phyloP scores from a whole-genome alignment of 2,797 vertebrate genomes.

The Acridotheres tristis region DNA sequence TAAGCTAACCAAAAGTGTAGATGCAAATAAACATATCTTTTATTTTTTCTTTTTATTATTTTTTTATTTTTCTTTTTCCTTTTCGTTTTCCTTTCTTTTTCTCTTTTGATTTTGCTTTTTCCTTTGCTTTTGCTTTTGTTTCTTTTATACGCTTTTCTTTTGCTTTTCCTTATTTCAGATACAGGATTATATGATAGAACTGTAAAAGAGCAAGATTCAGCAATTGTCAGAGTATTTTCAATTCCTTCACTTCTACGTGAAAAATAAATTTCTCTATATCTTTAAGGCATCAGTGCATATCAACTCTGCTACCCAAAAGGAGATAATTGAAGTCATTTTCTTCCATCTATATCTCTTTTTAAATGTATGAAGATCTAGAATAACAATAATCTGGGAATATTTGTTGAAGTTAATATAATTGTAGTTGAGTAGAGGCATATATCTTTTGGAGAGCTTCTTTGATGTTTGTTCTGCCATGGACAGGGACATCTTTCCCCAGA shows the following conservation, averaged over 20 bases:
- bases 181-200: neutral
- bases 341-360: neutral
- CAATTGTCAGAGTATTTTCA: neutral
- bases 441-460: neutral
- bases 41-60: fast-evolving
- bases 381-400: neutral
- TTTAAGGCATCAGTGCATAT: neutral
- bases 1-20: neutral
- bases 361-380: neutral
- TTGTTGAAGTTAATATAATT: neutral
- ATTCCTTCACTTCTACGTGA: neutral
- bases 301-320: neutral
- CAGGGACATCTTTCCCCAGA: neutral
- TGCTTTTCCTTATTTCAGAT: neutral
- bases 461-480: neutral
- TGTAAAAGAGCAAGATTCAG: neutral
- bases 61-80: fast-evolving
- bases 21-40: neutral
- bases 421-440: neutral
- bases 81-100: fast-evolving
- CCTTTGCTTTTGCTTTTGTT: neutral
- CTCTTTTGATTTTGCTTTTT: too few relatives aligned
- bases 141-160: neutral
- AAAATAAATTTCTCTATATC: neutral
- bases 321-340: neutral